Percentiles rank a stretch among this genome's conserved stretches.
Evolutionary conservation across 2,888 invertebrate genomes (phyloP).

Genomic region (Uloborus plumipes): DNA sequence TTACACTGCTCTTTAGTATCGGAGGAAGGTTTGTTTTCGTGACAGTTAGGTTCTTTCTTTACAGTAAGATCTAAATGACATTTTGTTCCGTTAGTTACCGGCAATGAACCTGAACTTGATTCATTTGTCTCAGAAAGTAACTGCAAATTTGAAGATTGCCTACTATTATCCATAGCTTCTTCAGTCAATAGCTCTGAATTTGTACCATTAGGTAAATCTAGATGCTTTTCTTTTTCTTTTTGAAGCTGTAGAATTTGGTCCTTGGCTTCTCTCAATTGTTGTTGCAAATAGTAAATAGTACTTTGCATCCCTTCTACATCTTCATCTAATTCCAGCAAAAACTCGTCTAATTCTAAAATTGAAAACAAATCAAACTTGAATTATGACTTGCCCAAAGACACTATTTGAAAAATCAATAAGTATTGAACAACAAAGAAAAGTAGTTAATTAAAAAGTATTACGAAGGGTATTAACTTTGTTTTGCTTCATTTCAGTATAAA

Average conservation of each 20-base stretch:
- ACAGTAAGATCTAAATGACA: not conserved
- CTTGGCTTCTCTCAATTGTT: constrained; percentile 88
- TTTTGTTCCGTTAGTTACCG: constrained; percentile 23
- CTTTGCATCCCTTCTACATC: constrained; percentile 99
- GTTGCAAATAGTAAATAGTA: constrained; percentile 93
- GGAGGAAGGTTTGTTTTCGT: not conserved
- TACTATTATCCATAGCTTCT: constrained; percentile 9
- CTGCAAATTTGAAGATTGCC: constrained; percentile 16
- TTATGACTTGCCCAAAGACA: no score
- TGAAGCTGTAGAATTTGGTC: constrained; percentile 74
- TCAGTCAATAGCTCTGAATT: constrained; percentile 2
- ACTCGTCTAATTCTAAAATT: constrained; percentile 89
- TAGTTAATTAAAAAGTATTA: no score
- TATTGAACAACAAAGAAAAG: no score
- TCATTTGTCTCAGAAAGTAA: constrained; percentile 10
- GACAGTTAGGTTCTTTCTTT: constrained; percentile 16
- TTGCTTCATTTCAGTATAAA: no score
- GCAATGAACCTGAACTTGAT: not conserved
- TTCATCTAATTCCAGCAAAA: constrained; percentile 94
- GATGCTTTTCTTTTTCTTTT: constrained; percentile 52
- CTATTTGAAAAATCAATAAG: no score
- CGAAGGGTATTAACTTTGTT: no score
- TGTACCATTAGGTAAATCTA: constrained; percentile 37
- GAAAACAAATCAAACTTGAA: no score
- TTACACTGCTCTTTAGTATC: not conserved